Evolutionary conservation across 2,888 invertebrate species (phyloP), one percentile per base, ranked within the genome.

Genomic region (Elegia similella): DNA sequence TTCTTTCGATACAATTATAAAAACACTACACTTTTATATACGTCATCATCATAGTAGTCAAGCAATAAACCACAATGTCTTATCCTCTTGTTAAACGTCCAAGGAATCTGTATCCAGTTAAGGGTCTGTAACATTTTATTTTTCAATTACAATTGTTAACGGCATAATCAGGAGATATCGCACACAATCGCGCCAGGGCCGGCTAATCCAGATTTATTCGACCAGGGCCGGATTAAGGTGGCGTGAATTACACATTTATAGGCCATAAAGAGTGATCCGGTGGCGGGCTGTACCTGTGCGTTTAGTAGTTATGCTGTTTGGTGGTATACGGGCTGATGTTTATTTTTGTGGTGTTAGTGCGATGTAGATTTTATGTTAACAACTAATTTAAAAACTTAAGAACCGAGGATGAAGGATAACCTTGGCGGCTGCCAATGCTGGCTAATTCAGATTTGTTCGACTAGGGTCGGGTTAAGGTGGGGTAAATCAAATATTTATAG

Each of bases 181-280:
- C 72, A 76, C 76, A 88, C 88, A 88, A 86, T 86, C 84, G 86
- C 78, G 75, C 81, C 78, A 84, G 82, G 80, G 78, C 66, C 75
- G 75, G 82, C 80, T 91, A 91, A 91, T 88, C 91, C 88, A 88
- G 91, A 91, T 91, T 91, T 91, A 90, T 90, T 76, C 70, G 82
- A 77, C 78, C 87, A 84, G 86, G 78, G 72, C 78, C 83, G 89
- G 91, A 91, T 91, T 91, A 91, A 91, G 88, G 87, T 82, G 86
- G 89, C 88, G 88, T 88, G 89, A 91, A 90, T 90, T 90, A 90
- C 88, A 88, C 89, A 82, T 91, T 88, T 89, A 89, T 89, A 91
- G 88, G 86, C 89, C 88, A 86, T 91, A 89, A 90, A 91, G 88
- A 90, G 84, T 88, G 90, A 90, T 90, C 89, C 87, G 81, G 88